Evolutionary conservation across 2,113 vertebrate genomes (phyloP).

Genomic region (Albula goreensis): DNA sequence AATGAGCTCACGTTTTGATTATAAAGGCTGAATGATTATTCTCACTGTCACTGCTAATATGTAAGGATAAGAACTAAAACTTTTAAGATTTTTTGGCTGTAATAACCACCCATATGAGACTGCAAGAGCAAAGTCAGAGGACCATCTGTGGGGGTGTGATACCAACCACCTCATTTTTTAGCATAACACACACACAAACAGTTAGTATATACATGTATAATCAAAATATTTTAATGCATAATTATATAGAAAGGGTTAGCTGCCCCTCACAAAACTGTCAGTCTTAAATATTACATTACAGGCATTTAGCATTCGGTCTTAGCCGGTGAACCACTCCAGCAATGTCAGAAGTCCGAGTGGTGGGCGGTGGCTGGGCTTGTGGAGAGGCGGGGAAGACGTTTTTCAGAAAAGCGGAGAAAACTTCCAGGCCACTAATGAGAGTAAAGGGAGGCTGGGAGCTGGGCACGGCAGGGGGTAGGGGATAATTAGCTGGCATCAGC

Average conservation of each 20-base stretch:
- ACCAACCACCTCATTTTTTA: background rate
- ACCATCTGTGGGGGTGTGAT: background rate
- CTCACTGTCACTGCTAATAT: background rate
- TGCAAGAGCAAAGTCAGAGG: background rate
- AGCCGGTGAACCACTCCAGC: too few species aligned
- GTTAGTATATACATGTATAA: too few species aligned
- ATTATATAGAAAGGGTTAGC: too few species aligned
- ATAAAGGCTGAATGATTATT: background rate
- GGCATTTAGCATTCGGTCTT: too few species aligned
- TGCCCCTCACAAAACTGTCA: too few species aligned
- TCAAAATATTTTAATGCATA: too few species aligned
- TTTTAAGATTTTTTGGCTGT: background rate
- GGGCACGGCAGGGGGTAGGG: slow-evolving; percentile 50
- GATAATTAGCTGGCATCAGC: slow-evolving; percentile 62
- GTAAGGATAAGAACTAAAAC: background rate
- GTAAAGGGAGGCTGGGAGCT: slow-evolving; percentile 35
- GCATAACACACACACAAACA: background rate
- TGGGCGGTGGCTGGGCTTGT: background rate
- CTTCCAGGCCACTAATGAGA: slow-evolving; percentile 52
- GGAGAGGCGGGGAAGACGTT: background rate
- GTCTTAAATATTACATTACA: too few species aligned
- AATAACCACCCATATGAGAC: background rate
- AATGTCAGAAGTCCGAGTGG: background rate
- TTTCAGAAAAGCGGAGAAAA: background rate
- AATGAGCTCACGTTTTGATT: background rate